Base-by-base conservation (phyloP, 2,888 invertebrate genomes). In the Rotaria socialis region DNA sequence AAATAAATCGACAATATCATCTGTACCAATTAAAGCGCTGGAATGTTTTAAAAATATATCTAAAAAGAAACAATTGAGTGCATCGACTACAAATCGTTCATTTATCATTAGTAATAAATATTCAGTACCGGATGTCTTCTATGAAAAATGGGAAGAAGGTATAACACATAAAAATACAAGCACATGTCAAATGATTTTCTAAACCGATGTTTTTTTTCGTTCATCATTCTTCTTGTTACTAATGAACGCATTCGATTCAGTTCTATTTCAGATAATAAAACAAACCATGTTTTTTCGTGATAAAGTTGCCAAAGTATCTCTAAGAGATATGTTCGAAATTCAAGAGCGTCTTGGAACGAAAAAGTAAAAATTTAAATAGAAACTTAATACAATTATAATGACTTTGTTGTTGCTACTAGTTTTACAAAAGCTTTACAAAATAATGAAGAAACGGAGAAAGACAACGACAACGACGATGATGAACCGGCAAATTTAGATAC, bases 301-400 rank as follows among this genome's bases (percentile, higher is more conserved):
- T 43, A 80, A 80, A 47, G 80, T 80, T 2, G 80, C 80, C 6
- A 80, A 80, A 47, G 80, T 80, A 47, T 80, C 80, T 47, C 41
- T 80, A 14, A 43, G 47, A 80, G 80, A 80, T 47, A 80, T 80
- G 80, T 47, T 80, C 47, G 80, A 80, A 80, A 80, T 80, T 80
- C 80, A 80, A 47, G 80, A 80, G n/a, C 80, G 80, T 47, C 24
- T 80, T 47, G 80, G 80, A 8, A 80, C 80, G 11, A 80, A 80
- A 80, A 80, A 80, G 80, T 80, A 80, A 75, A 11, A 43, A 5
- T n/a, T 22, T 19, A 74, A 41, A 2, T 5, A 35, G 2, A 35
- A 35, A 35, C 35, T 35, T 35, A 35, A 35, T 35, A 35, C 35
- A 35, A 35, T 35, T 35, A 1, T 35, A 35, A 35, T 35, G 35